Percentiles rank a stretch among this genome's conserved stretches.
Conservation (phyloP, 2,888 invertebrate species). For the Crossocerus cetratus region DNA sequence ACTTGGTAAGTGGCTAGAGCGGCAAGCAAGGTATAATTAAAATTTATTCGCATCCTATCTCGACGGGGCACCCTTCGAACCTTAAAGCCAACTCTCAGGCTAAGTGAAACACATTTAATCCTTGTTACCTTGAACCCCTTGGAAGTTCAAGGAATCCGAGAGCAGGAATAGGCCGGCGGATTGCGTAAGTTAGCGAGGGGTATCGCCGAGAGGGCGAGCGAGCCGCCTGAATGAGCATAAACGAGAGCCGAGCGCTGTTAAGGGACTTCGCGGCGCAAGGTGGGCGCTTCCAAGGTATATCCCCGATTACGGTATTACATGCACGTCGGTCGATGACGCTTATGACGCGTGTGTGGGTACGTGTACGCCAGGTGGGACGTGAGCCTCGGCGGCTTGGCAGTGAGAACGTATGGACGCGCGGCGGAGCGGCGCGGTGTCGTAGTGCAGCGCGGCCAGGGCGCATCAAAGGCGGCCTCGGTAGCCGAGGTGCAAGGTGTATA, state of each 20-base stretch:
- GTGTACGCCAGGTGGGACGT: constrained; percentile 23
- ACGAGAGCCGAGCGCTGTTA: too few species aligned
- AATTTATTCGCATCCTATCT: not conserved
- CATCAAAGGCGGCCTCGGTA: constrained; percentile 54
- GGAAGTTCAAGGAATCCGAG: too few species aligned
- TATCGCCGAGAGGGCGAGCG: too few species aligned
- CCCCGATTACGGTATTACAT: constrained; percentile 19
- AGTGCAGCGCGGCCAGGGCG: constrained; percentile 19
- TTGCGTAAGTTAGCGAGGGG: too few species aligned
- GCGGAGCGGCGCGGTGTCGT: too few species aligned
- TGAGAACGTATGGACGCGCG: too few species aligned
- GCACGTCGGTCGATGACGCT: constrained; percentile 23
- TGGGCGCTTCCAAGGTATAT: constrained; percentile 14
- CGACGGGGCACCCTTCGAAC: not conserved
- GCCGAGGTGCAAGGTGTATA: constrained; percentile 62
- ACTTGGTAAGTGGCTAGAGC: not conserved
- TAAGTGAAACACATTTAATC: too few species aligned
- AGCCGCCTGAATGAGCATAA: too few species aligned
- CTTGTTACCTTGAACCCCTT: too few species aligned
- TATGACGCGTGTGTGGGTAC: constrained; percentile 26
- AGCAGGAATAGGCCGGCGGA: too few species aligned
- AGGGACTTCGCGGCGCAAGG: not conserved
- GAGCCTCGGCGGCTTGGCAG: constrained; percentile 10
- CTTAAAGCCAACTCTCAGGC: not conserved
- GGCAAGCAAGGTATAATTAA: not conserved